Base-by-base conservation (phyloP, 2,113 vertebrate species). In the Helogale parvula region DNA sequence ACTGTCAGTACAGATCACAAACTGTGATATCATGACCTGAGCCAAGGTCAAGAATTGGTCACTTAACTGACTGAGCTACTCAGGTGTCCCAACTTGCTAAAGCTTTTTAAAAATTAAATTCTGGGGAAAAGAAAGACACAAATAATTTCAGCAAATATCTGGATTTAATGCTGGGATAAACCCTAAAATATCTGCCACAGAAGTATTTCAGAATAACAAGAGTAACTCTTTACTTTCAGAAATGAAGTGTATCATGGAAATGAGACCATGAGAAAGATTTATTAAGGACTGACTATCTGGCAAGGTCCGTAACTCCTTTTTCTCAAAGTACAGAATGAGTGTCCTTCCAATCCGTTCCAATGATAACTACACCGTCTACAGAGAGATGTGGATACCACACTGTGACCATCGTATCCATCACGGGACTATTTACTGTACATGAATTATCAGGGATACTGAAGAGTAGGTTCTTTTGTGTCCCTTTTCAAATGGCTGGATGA, bases 61-160 rank as follows among this genome's bases (percentile, higher is more conserved):
- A 60, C 57, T 60, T 23, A 60, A 60, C 21, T 60, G 57, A 60
- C 57, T 9, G 8, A 60, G 21, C 21, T 19, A 60, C 21, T 60
- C 57, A 23, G 57, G 57, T 8, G 7, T 3, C 57, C 21, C 57
- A 60, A 60, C 57, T 88, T 85, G 15, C 21, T 94, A 27, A 93
- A 68, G 41, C 19, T 89, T 94, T 97, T 84, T 90, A 90, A 95
- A 95, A 96, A 79, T 69, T 89, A 13, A 93, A 93, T 57, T 95
- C 33, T 93, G 33, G 17, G 10, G 7, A 88, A 83, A 60, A 93
- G 71, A 94, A n/a, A 88, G 0, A 77, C 14, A 60, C 19, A 94
- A 92, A 84, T 68, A 47, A 94, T 63, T 93, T 88, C 0, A 95
- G 71, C 9, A 92, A 93, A 41, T 52, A 74, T 79, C 8, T 72